Evolutionary conservation across 2,797 vertebrate species (phyloP), one percentile per base, ranked within the genome.

Genomic region (Brachyalestes nurse): DNA sequence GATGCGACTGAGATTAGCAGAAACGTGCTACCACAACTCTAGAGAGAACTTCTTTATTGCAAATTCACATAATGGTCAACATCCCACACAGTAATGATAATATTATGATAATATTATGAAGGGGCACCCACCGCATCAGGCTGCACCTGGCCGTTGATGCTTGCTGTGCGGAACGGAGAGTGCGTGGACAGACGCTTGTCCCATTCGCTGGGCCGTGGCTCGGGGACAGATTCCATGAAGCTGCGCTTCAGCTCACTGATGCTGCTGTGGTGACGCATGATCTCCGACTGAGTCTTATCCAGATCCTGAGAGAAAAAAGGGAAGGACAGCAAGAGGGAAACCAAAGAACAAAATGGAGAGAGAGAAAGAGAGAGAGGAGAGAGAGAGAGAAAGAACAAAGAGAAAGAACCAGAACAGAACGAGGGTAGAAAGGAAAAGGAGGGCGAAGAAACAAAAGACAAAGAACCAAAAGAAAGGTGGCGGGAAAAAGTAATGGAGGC

Each of bases 171-270:
- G 91, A 99, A 99, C 0, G 98, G 98, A 0, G 98, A 99, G 91
- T 97, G 95, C 74, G 95, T 95, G 78, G 97, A 98, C 70, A 99
- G 93, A 42, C 98, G 97, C 78, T 98, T 99, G 92, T 99, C 98
- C 98, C 98, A 99, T 90, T 99, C 98, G 2, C 96, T 99, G 81
- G 96, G 97, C 66, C 93, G 93, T 28, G 97, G 95, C 76, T 96
- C 97, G 0, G 97, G 97, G 34, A 97, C 95, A 0, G 97, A 97
- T 88, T 99, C 98, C 98, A 99, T 99, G 80, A 99, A 99, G 86
- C 96, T 99, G 89, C 98, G 96, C 92, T 99, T 99, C 73, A 99
- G 83, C 89, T 99, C 97, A 42, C 98, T 99, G 93, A 99, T 98
- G 89, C 97, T 99, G 72, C 96, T 96, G 70, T 99, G 97, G 88